A percentile compares a stretch with the other conserved stretches of the same genome.
phyloP scores from a whole-genome alignment of 1,140 invertebrate species.

The Drosophila dunni region DNA sequence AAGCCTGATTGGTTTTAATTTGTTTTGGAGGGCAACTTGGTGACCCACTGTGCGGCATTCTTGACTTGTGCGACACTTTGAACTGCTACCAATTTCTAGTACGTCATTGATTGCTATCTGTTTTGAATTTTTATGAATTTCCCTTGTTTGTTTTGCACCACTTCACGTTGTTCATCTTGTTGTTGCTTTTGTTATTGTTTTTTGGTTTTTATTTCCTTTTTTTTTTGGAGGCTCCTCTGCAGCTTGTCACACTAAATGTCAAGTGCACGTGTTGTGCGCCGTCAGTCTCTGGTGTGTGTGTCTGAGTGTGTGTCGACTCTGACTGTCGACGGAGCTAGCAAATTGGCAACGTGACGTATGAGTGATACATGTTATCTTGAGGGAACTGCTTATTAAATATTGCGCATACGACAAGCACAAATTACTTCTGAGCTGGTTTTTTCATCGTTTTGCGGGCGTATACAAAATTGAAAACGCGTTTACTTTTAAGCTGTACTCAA shows the following conservation, averaged over 20 bases:
- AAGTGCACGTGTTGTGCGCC: constrained; percentile 71
- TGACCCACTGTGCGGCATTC: constrained; percentile 19
- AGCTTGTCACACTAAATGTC: constrained; percentile 74
- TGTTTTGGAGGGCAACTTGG: background rate
- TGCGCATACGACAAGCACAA: constrained; percentile 64
- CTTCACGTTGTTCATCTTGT: constrained; percentile 1
- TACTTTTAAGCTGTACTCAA: constrained; percentile 32
- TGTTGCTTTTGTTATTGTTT: constrained; percentile 53
- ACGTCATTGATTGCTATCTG: constrained; percentile 70
- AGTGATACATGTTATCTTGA: constrained; percentile 60
- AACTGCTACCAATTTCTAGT: constrained; percentile 22
- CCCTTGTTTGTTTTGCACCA: background rate
- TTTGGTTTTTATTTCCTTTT: constrained; percentile 30
- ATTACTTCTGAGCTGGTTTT: constrained; percentile 22
- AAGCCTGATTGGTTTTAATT: no score
- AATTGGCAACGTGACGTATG: constrained; percentile 74
- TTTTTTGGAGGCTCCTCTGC: constrained; percentile 32
- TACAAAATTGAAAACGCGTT: constrained; percentile 63
- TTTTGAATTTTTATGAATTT: constrained; percentile 73
- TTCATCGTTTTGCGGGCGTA: constrained; percentile 49
- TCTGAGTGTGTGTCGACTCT: constrained; percentile 35
- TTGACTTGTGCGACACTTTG: constrained; percentile 13
- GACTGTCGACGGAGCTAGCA: constrained; percentile 32
- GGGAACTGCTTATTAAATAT: constrained; percentile 73
- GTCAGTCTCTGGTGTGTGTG: constrained; percentile 7